Evolutionary conservation across 2,797 vertebrate species (phyloP).

Genomic region (Hozukius guyotensis): DNA sequence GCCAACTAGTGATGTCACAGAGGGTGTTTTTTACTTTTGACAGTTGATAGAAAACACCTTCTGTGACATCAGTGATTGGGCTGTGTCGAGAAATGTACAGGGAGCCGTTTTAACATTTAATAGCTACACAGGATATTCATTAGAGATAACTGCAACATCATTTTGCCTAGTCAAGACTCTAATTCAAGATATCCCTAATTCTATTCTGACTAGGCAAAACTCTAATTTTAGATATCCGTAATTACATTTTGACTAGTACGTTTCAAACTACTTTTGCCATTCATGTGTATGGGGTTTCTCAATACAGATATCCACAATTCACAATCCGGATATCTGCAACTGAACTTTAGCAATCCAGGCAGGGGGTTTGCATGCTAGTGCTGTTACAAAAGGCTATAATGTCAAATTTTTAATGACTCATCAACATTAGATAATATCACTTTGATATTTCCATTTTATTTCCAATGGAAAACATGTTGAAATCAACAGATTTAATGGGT

Average conservation of each 20-base stretch:
- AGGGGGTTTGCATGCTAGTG: neutral
- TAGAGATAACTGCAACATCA: no score
- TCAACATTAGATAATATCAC: neutral
- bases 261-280: no score
- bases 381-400: neutral
- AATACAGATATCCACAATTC: no score
- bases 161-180: no score
- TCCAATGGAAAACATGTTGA: neutral
- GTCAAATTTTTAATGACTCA: neutral
- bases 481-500: neutral
- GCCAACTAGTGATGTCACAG: slow-evolving; percentile 14
- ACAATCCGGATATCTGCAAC: no score
- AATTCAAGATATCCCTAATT: no score
- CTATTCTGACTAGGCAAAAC: no score
- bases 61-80: slow-evolving; percentile 6
- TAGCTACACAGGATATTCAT: no score
- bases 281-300: no score
- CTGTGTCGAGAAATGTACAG: neutral
- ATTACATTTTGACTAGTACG: no score
- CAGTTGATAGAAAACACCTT: slow-evolving; percentile 18
- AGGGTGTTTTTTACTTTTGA: neutral
- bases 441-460: neutral
- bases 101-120: no score
- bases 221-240: no score
- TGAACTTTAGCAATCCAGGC: neutral